phyloP scores from a whole-genome alignment of 2,797 vertebrate genomes.

The Hipposideros larvatus region DNA sequence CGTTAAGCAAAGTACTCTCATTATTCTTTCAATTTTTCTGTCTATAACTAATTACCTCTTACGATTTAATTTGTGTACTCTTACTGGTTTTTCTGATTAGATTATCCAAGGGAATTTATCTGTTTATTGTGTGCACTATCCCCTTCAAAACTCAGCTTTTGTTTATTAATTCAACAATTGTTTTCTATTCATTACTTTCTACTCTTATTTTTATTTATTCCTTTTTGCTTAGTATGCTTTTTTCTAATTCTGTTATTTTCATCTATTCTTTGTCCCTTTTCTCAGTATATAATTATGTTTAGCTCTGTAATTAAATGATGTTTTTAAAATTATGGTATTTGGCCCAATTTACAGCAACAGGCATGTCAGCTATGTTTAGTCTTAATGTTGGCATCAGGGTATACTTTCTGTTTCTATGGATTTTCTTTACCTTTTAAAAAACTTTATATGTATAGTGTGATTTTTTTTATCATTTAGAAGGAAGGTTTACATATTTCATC shows the following conservation, averaged over 20 bases:
- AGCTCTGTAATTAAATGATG: not conserved
- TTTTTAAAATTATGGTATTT: not conserved
- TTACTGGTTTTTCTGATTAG: not conserved
- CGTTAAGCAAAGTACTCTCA: not conserved
- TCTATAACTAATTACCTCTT: not conserved
- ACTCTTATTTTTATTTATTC: not conserved
- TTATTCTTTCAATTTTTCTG: not conserved
- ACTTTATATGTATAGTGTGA: not conserved
- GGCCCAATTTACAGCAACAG: not conserved
- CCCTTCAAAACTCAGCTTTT: not conserved
- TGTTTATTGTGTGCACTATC: not conserved
- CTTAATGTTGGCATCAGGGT: not conserved
- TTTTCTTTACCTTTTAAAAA: not conserved
- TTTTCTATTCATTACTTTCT: not conserved
- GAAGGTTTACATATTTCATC: not conserved
- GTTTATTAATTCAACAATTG: not conserved
- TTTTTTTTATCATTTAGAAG: not conserved
- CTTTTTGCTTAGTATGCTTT: not conserved
- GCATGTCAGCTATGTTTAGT: not conserved
- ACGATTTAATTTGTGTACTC: not conserved
- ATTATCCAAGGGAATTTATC: not conserved
- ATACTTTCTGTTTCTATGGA: not conserved
- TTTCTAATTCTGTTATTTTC: constrained; percentile 9
- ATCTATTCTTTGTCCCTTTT: not conserved
- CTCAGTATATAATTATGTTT: not conserved